Conservation (phyloP, 2,888 invertebrate genomes). For the Xanthorhoe spadicearia region DNA sequence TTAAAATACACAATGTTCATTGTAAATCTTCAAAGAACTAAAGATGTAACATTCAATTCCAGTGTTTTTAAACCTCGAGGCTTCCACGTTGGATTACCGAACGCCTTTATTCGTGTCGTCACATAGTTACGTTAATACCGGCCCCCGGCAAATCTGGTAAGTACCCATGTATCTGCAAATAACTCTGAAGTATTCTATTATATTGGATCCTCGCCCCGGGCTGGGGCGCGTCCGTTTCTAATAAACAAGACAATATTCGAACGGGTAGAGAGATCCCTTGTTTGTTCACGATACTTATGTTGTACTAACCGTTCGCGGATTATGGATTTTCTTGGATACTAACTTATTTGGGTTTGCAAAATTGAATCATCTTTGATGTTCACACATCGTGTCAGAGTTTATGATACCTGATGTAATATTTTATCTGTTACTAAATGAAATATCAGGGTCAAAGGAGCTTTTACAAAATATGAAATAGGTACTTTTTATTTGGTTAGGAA, state of each 20-base stretch:
- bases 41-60: constrained; percentile 16
- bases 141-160: constrained; percentile 72
- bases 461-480: neutral
- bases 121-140: constrained; percentile 75
- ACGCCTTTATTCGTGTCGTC: constrained; percentile 62
- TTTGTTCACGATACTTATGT: constrained; percentile 64
- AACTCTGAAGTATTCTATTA: constrained; percentile 83
- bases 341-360: constrained; percentile 25
- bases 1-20: too few relatives aligned
- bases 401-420: neutral
- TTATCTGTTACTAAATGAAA: neutral
- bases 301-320: constrained; percentile 55
- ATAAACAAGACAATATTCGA: constrained; percentile 80
- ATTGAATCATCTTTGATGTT: constrained; percentile 31
- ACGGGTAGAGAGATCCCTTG: constrained; percentile 61
- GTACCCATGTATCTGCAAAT: constrained; percentile 80
- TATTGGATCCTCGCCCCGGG: constrained; percentile 81
- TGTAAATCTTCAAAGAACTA: constrained; percentile 21
- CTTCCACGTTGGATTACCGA: constrained; percentile 27
- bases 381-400: constrained; percentile 1
- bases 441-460: neutral
- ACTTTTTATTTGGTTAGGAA: too few relatives aligned
- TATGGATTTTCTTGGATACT: constrained; percentile 49
- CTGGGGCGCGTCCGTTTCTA: constrained; percentile 75
- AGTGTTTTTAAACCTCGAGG: constrained; percentile 32